Percentiles rank a stretch among this genome's conserved stretches.
These are phyloP conservation scores for Parapristionchus giblindavisi DNA, from an alignment of 2,888 invertebrate genomes.

Conservation along the genomic window DNA sequence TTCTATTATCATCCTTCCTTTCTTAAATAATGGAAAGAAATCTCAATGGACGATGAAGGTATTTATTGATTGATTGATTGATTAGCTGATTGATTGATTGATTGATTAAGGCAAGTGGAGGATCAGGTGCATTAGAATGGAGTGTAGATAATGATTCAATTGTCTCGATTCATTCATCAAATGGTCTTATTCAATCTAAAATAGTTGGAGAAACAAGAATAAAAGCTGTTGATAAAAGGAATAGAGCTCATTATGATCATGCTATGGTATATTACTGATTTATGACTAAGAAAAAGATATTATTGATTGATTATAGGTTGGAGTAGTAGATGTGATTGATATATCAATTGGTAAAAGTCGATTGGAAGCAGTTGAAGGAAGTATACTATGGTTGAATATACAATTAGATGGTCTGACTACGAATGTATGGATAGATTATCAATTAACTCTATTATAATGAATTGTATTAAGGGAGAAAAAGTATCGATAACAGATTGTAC, in stretches of 20 bases:
- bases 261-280: conserved; percentile 42
- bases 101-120: conserved; percentile 59
- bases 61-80: neutral
- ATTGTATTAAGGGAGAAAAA: conserved; percentile 15
- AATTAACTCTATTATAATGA: too few relatives aligned
- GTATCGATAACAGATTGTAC: conserved; percentile 2
- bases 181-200: conserved; percentile 49
- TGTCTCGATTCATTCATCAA: conserved; percentile 48
- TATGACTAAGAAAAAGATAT: neutral
- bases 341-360: conserved; percentile 58
- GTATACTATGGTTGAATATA: conserved; percentile 53
- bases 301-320: conserved; percentile 40
- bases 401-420: conserved; percentile 37
- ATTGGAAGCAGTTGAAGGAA: conserved; percentile 59
- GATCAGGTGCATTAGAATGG: conserved; percentile 59
- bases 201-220: conserved; percentile 53
- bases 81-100: conserved; percentile 10
- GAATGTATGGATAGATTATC: neutral
- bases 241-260: conserved; percentile 44
- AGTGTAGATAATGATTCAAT: conserved; percentile 46
- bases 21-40: conserved; percentile 26
- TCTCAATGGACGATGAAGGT: conserved; percentile 17
- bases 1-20: conserved; percentile 54
- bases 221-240: conserved; percentile 54
- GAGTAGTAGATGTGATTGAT: conserved; percentile 52